Base-by-base conservation (phyloP, 2,113 vertebrate genomes). In the Forbesichthys agassizii region DNA sequence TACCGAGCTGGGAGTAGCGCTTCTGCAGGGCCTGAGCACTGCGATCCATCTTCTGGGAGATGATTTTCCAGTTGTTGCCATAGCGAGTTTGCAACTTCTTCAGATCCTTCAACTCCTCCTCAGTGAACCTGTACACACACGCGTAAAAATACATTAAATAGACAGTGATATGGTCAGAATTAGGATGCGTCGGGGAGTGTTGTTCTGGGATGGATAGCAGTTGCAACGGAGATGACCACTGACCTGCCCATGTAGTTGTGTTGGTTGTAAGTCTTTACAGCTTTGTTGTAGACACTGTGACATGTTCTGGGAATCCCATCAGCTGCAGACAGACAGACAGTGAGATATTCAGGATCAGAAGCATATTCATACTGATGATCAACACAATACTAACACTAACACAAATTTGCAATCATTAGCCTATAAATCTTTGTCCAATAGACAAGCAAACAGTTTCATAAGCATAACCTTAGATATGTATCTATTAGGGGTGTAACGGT, bases 11-110 rank as follows among this genome's bases (percentile, higher is more conserved):
- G 8, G 20, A 0, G 10, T 83, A 92, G 13, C 92, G 90, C 66
- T 91, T 92, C 82, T 91, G 12, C 5, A 93, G 4, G 0, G 91
- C 14, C 5, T 20, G 66, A 0, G 33, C 0, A n/a, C 91, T 93
- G 48, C 92, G 89, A 16, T 66, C 84, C 59, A 86, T 92, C 67
- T 84, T 75, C 53, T 76, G 4, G 2, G 90, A 69, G 49, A 93
- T 92, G 5, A 0, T 57, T 27, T 18, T 81, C 92, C 92, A 93
- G 47, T 90, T 33, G 62, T 85, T 90, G 1, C 92, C 91, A 12
- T 92, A 64, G 55, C 84, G 61, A 4, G 13, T 69, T 4, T 93
- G 88, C 0, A 87, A n/a, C 64, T 82, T 87, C 0, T 33, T 8
- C 48, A 93, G 65, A 1, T 12, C 10, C 0, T 4, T 4, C 0